Conservation (phyloP, 1,140 invertebrate species). For the Lycorma delicatula region DNA sequence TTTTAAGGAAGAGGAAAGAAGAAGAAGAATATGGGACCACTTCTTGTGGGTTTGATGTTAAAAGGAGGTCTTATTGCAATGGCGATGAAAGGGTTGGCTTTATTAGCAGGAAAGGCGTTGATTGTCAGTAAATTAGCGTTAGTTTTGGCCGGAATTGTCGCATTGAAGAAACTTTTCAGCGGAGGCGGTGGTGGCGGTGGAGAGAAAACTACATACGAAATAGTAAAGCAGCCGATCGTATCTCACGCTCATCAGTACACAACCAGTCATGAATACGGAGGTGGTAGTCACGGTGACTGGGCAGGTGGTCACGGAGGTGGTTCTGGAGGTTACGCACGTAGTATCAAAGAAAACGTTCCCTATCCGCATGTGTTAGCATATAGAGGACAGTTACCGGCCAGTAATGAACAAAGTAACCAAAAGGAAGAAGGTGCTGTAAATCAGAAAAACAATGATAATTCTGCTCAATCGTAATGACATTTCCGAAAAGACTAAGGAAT, state of each 20-base stretch:
- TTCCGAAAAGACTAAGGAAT: no score
- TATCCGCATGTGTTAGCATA: constrained; percentile 22
- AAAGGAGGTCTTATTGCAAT: constrained; percentile 62
- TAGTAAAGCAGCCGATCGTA: constrained; percentile 74
- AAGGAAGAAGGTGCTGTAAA: no score
- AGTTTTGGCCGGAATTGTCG: constrained; percentile 61
- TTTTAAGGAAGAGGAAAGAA: constrained; percentile 35
- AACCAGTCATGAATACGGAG: constrained; percentile 57
- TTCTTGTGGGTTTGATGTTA: constrained; percentile 52
- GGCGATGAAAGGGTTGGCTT: constrained; percentile 61
- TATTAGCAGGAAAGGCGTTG: constrained; percentile 61
- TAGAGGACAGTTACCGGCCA: constrained; percentile 12
- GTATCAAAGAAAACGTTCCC: constrained; percentile 22
- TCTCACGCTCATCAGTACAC: constrained; percentile 67
- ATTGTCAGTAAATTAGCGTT: constrained; percentile 66
- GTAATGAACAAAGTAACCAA: no score
- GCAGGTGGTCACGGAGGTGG: constrained; percentile 35
- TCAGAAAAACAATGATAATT: no score
- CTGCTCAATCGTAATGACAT: no score
- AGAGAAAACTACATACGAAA: constrained; percentile 74
- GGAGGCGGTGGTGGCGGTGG: constrained; percentile 45
- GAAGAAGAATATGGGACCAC: constrained; percentile 45
- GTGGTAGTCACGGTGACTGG: constrained; percentile 38
- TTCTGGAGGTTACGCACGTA: constrained; percentile 36
- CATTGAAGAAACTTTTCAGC: constrained; percentile 62